Conservation (phyloP, 2,113 vertebrate genomes). For the Ciconia boyciana region DNA sequence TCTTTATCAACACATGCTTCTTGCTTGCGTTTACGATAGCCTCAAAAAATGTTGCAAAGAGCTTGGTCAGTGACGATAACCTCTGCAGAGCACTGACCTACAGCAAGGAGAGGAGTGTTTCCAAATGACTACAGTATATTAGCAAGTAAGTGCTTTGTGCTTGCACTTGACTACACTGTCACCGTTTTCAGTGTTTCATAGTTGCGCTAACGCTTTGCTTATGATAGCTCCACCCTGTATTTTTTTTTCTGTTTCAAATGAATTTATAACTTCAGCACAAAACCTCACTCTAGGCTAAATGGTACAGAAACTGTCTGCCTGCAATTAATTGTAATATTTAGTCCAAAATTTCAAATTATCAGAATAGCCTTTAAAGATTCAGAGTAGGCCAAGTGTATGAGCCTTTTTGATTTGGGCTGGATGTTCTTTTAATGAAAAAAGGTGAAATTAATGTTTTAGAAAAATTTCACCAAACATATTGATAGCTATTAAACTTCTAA, state of each 20-base stretch:
- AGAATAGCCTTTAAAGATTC: not conserved
- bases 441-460: not conserved
- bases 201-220: not conserved
- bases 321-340: not conserved
- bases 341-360: not conserved
- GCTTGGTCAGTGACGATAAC: slow-evolving; percentile 28
- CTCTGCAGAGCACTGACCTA: slow-evolving; percentile 23
- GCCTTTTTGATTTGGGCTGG: not conserved
- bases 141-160: not conserved
- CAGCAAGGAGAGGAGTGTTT: slow-evolving; percentile 8
- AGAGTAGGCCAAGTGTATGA: not conserved
- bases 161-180: not conserved
- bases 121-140: not conserved
- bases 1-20: slow-evolving; percentile 46
- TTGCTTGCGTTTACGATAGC: not conserved
- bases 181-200: not conserved
- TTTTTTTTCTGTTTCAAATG: not conserved
- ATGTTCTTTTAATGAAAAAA: not conserved
- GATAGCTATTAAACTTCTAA: not conserved
- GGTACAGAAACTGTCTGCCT: not conserved
- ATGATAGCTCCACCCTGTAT: not conserved
- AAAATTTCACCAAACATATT: not conserved
- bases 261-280: not conserved
- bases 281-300: not conserved
- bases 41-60: slow-evolving; percentile 36